Percentiles rank a stretch among this genome's conserved stretches.
These are phyloP conservation scores for Ammodramus savannarum DNA, from an alignment of 2,113 vertebrate genomes.

Conservation along the genomic window DNA sequence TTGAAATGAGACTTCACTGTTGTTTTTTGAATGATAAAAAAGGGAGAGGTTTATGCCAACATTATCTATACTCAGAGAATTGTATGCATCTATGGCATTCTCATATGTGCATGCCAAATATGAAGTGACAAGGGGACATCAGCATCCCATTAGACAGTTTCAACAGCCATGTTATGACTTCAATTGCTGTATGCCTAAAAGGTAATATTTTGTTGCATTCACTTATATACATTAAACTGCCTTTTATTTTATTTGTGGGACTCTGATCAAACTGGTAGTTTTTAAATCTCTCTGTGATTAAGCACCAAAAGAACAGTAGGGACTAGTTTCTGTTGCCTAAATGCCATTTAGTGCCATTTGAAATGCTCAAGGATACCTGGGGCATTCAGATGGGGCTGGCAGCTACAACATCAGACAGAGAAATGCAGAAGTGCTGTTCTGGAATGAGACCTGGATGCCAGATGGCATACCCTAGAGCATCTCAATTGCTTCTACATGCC, in stretches of 20 bases:
- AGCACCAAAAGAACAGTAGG: not conserved
- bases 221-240: not conserved
- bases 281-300: conserved; percentile 4
- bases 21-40: not conserved
- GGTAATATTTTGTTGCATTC: not conserved
- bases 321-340: not conserved
- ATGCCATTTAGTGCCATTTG: not conserved
- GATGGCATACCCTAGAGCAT: conserved; percentile 15
- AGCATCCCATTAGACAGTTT: not conserved
- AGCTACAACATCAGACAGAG: not conserved
- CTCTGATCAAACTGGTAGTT: not conserved
- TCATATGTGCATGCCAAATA: not conserved
- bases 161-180: not conserved
- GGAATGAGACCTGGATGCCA: conserved; percentile 21
- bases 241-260: not conserved
- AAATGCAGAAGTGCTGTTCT: conserved; percentile 6
- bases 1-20: not conserved
- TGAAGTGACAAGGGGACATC: not conserved
- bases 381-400: conserved; percentile 3
- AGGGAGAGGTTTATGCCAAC: not conserved
- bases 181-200: not conserved
- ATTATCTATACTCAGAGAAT: not conserved
- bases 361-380: conserved; percentile 8
- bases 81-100: not conserved
- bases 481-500: not conserved